Evolutionary conservation across 2,888 invertebrate genomes (phyloP).

Genomic region (Halocaridina rubra): DNA sequence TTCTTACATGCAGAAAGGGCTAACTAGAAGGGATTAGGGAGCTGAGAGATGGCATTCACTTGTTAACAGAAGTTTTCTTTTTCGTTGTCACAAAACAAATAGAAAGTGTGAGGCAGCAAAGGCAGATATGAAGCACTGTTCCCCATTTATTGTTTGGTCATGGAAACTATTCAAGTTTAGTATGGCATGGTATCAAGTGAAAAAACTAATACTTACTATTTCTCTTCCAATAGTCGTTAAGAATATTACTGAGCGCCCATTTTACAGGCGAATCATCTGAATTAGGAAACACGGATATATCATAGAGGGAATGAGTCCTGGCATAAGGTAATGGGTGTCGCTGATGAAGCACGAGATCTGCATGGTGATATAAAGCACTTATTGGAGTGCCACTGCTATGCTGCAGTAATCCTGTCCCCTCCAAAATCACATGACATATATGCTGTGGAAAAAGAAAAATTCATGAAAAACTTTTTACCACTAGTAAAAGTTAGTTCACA

Average conservation of each 20-base stretch:
- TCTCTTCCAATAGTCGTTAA: conserved; percentile 39
- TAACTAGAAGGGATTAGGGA: too few species aligned
- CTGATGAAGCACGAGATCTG: conserved; percentile 42
- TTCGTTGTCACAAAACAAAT: too few species aligned
- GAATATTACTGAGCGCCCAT: conserved; percentile 29
- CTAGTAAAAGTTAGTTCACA: too few species aligned
- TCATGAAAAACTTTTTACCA: too few species aligned
- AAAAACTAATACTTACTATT: conserved; percentile 44
- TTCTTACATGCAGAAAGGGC: too few species aligned
- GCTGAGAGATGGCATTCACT: too few species aligned
- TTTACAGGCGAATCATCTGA: not conserved
- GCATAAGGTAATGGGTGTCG: conserved; percentile 13
- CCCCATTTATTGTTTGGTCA: too few species aligned
- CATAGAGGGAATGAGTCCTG: not conserved
- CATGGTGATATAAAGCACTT: not conserved
- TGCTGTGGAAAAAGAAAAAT: conserved; percentile 16
- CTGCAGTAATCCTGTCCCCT: conserved; percentile 26
- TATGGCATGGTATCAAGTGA: too few species aligned
- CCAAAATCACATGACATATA: conserved; percentile 21
- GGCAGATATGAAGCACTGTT: too few species aligned
- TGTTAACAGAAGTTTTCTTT: too few species aligned
- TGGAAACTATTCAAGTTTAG: too few species aligned
- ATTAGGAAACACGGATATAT: conserved; percentile 17
- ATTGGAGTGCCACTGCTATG: conserved; percentile 28
- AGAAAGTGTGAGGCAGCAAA: too few species aligned